phyloP scores from a whole-genome alignment of 2,797 vertebrate genomes.

The Sebastes paucispinis region DNA sequence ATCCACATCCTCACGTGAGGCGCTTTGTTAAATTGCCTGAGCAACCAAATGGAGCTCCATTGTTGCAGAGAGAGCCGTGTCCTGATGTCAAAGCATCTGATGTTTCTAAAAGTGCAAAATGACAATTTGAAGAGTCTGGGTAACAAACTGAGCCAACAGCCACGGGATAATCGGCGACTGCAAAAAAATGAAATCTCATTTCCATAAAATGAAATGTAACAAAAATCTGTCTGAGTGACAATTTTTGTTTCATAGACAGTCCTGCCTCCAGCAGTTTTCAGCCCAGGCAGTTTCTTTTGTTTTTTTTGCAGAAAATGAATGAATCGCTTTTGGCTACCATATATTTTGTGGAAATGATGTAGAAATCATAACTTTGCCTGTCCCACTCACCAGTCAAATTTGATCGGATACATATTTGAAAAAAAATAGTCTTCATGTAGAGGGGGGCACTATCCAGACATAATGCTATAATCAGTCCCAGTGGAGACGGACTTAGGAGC shows the following conservation, averaged over 20 bases:
- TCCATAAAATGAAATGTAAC: slow-evolving; percentile 63
- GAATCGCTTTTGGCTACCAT: slow-evolving; percentile 13
- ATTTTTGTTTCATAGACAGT: slow-evolving; percentile 38
- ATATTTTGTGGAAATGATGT: slow-evolving; percentile 24
- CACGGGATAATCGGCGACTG: slow-evolving; percentile 27
- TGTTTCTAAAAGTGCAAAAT: slow-evolving; percentile 38
- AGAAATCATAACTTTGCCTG: slow-evolving; percentile 25
- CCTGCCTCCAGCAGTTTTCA: slow-evolving; percentile 36
- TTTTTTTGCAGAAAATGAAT: slow-evolving; percentile 27
- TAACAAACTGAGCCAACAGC: slow-evolving; percentile 46
- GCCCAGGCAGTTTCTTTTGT: slow-evolving; percentile 15
- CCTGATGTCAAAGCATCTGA: slow-evolving; percentile 18
- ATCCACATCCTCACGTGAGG: not conserved
- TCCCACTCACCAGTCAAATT: slow-evolving; percentile 6
- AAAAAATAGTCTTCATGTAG: not conserved
- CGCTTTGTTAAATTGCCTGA: slow-evolving; percentile 23
- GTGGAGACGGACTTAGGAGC: slow-evolving; percentile 32
- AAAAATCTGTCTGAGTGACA: slow-evolving; percentile 42
- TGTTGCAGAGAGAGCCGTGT: slow-evolving; percentile 8
- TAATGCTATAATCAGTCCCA: slow-evolving; percentile 31
- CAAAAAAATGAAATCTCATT: slow-evolving; percentile 49
- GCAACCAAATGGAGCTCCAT: not conserved
- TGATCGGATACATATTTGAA: slow-evolving; percentile 7
- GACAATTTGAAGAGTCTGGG: slow-evolving; percentile 43
- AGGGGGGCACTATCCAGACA: not conserved